phyloP scores from a whole-genome alignment of 2,113 vertebrate species.

The Aspidoscelis tigris region DNA sequence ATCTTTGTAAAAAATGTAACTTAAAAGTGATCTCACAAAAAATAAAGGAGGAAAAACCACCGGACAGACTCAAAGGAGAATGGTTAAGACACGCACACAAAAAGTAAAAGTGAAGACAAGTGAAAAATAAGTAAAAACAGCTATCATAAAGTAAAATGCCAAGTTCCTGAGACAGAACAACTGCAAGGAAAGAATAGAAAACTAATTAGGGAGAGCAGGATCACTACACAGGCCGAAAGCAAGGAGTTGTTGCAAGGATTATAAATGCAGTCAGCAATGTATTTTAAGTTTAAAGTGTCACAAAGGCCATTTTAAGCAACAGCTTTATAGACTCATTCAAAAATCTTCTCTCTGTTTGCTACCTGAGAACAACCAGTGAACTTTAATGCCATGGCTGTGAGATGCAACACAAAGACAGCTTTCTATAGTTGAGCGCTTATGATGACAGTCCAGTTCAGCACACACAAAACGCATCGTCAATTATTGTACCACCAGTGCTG shows the following conservation, averaged over 20 bases:
- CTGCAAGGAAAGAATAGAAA: constrained; percentile 81
- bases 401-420: too few relatives aligned
- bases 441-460: too few relatives aligned
- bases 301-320: constrained; percentile 1
- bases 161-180: constrained; percentile 93
- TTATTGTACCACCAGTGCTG: too few relatives aligned
- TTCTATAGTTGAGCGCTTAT: too few relatives aligned
- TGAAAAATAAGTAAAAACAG: constrained; percentile 87
- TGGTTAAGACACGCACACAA: constrained; percentile 36
- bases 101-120: constrained; percentile 46
- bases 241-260: constrained; percentile 31
- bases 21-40: constrained; percentile 3
- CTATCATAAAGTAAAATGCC: constrained; percentile 99
- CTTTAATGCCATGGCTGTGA: too few relatives aligned
- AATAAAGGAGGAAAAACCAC: constrained; percentile 30
- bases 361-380: too few relatives aligned
- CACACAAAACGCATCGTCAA: too few relatives aligned
- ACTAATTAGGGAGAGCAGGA: constrained; percentile 63
- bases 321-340: constrained; percentile 23
- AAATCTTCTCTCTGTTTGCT: not conserved
- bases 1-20: constrained; percentile 22
- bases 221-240: constrained; percentile 29
- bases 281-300: not conserved
- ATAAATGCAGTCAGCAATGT: constrained; percentile 12
- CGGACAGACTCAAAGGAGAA: constrained; percentile 29